Percentiles rank a stretch among this genome's conserved stretches.
Conservation (phyloP, 2,888 invertebrate species). For the Eilema griseolum region DNA sequence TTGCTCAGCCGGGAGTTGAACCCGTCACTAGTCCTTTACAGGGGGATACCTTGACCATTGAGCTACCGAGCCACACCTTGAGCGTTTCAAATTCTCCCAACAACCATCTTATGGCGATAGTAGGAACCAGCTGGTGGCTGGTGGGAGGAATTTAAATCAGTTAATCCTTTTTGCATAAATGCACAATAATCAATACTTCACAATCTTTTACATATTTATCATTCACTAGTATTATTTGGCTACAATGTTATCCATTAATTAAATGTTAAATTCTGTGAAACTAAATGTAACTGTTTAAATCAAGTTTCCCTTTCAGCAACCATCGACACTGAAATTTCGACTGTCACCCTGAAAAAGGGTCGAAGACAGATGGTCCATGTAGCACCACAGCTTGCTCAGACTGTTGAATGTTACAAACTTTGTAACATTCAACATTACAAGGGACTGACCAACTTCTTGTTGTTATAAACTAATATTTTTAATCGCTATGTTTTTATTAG, state of each 20-base stretch:
- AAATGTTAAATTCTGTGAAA: background rate
- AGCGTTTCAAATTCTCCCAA: too few relatives aligned
- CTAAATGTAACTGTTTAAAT: background rate
- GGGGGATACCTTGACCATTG: too few relatives aligned
- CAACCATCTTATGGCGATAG: too few relatives aligned
- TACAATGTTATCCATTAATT: background rate
- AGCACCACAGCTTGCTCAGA: background rate
- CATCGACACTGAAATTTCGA: background rate
- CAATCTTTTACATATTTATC: too few relatives aligned
- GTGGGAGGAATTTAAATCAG: too few relatives aligned
- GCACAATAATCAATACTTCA: too few relatives aligned
- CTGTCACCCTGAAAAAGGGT: background rate
- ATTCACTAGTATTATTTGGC: too few relatives aligned
- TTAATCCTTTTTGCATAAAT: too few relatives aligned
- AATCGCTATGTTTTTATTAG: background rate
- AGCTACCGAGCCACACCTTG: too few relatives aligned
- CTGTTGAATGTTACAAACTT: background rate
- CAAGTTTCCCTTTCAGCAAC: background rate
- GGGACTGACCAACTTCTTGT: conserved; percentile 6
- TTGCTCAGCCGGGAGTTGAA: too few relatives aligned
- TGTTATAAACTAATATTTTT: background rate
- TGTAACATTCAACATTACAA: background rate
- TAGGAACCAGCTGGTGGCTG: too few relatives aligned
- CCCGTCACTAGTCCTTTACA: too few relatives aligned
- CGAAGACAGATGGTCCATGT: background rate